Base-by-base conservation (phyloP, 2,888 invertebrate genomes). In the Synergus umbraculus region DNA sequence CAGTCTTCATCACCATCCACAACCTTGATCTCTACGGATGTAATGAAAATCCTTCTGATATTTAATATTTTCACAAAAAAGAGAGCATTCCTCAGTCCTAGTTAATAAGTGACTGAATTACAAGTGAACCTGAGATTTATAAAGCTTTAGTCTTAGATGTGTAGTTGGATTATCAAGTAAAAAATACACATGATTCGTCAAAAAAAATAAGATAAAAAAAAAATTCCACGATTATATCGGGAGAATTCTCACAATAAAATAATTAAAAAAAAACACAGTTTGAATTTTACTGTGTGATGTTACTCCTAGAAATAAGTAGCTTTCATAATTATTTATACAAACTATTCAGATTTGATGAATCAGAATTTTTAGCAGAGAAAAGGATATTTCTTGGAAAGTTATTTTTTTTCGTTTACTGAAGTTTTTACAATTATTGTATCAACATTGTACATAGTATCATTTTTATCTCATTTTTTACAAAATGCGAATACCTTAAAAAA, bases 1-100 rank as follows among this genome's bases (percentile, higher is more conserved):
- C 58, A 89, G 87, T 83, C 83, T 91, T n/a, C 89, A 89, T 67
- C 84, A 83, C 15, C 85, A 86, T 63, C 80, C 84, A 49, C 82
- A 85, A 77, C 84, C 86, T 58, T 86, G 83, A 87, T 80, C 67
- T 80, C 49, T 77, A 37, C 4, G 60, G 60, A 60, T 22, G 9
- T 10, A 3, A 60, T 18, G 9, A 60, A 22, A 60, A 60, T 60
- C 22, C 22, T 4, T 10, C 18, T 3, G 10, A 22, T 22, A 60
- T 58, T 58, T 58, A 58, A 18, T 69, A 49, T 29, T 73, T 8
- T 73, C 29, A 54, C 37, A 49, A 54, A n/a, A 44, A 44, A 18
- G 43, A 54, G 49, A 54, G 69, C 22, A 54, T 54, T 44, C 8
- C 66, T 67, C 13, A 9, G n/a, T 44, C 44, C 12, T 44, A 44